These are phyloP conservation scores for Haplochromis burtoni DNA, from an alignment of 2,113 vertebrate species.

Conservation along the genomic window DNA sequence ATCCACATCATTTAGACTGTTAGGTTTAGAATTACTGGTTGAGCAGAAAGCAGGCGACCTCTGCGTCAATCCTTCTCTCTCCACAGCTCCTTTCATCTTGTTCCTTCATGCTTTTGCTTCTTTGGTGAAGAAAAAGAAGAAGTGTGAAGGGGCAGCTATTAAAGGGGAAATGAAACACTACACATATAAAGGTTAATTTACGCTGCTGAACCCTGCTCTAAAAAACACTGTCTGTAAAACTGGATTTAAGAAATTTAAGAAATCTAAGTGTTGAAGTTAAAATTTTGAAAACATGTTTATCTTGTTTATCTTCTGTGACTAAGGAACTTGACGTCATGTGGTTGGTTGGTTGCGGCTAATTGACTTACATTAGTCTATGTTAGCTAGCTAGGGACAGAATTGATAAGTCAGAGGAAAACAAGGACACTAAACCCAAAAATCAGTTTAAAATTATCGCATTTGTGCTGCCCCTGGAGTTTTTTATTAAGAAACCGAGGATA, in stretches of 20 bases:
- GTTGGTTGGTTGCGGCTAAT: not conserved
- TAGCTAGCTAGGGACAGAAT: not conserved
- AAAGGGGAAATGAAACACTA: not conserved
- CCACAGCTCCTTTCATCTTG: not conserved
- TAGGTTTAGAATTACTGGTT: not conserved
- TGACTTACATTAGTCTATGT: not conserved
- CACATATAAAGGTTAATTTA: not conserved
- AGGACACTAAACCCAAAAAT: not conserved
- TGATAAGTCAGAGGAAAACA: not conserved
- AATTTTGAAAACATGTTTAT: not conserved
- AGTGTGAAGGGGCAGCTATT: not conserved
- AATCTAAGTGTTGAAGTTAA: not conserved
- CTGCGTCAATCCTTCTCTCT: not conserved
- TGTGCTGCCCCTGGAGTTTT: not conserved
- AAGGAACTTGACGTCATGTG: not conserved
- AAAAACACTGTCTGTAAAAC: not conserved
- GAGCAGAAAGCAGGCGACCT: not conserved
- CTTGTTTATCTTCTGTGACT: not conserved
- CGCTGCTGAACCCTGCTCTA: not conserved
- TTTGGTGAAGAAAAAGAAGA: not conserved
- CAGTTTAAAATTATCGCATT: not conserved
- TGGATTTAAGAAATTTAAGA: not conserved
- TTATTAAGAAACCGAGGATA: not conserved
- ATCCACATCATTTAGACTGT: not conserved
- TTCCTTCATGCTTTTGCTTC: not conserved